phyloP scores from a whole-genome alignment of 2,113 vertebrate species.

The Anarhynchus alexandrinus region DNA sequence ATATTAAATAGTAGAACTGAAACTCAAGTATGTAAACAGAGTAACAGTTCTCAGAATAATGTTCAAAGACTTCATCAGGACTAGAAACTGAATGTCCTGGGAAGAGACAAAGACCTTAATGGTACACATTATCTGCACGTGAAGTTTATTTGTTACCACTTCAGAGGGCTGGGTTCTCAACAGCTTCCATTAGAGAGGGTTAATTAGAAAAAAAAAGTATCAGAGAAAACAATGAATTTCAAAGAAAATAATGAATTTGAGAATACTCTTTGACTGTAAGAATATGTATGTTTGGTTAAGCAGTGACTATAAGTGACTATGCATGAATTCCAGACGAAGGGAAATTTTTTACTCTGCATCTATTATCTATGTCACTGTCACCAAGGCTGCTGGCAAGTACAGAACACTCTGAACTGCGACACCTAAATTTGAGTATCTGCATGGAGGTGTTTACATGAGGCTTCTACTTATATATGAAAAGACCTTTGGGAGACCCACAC shows the following conservation, averaged over 20 bases:
- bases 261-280: not conserved
- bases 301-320: not conserved
- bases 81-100: not conserved
- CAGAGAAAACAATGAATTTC: not conserved
- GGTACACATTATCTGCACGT: not conserved
- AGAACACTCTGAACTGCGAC: not conserved
- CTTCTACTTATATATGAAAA: not conserved
- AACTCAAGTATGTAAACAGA: not conserved
- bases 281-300: not conserved
- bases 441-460: not conserved
- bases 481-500: not conserved
- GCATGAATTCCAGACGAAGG: not conserved
- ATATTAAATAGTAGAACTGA: not conserved
- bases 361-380: not conserved
- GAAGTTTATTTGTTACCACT: not conserved
- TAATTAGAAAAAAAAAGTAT: not conserved
- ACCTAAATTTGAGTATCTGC: not conserved
- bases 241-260: not conserved
- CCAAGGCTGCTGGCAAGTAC: not conserved
- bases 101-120: not conserved
- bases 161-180: not conserved
- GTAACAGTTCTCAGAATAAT: not conserved
- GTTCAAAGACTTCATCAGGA: not conserved
- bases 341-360: not conserved
- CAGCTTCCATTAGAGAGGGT: not conserved